These are phyloP conservation scores for Colletes gigas DNA, from an alignment of 1,140 invertebrate genomes.

Conservation along the genomic window DNA sequence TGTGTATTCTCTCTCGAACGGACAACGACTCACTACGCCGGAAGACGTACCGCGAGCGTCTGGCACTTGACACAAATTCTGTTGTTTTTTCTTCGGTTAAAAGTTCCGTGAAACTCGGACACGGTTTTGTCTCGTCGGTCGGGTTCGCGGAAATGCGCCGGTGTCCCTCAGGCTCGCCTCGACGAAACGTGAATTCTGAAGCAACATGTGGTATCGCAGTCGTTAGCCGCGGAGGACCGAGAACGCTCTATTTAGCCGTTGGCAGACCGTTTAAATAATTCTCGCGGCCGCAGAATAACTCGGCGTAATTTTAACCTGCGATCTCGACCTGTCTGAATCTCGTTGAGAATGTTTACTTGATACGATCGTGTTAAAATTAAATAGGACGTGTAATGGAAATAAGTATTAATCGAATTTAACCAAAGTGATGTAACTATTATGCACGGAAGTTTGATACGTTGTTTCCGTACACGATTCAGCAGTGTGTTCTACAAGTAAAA, in stretches of 20 bases:
- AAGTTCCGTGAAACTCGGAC: neutral
- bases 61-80: neutral
- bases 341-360: neutral
- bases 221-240: constrained; percentile 4
- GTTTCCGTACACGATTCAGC: too few species aligned
- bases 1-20: too few species aligned
- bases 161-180: neutral
- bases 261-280: neutral
- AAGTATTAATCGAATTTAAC: too few species aligned
- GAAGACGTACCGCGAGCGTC: neutral
- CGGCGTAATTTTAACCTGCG: neutral
- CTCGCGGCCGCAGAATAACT: neutral
- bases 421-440: too few species aligned
- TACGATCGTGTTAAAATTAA: too few species aligned
- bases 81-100: neutral
- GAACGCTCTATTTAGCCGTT: too few species aligned
- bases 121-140: neutral
- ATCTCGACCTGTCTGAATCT: too few species aligned
- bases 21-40: neutral
- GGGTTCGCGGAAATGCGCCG: neutral
- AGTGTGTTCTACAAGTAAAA: too few species aligned
- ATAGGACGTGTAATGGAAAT: too few species aligned
- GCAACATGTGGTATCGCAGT: constrained; percentile 32
- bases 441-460: too few species aligned
- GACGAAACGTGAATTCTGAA: constrained; percentile 30